These are phyloP conservation scores for Parnassius orleans DNA, from an alignment of 2,888 invertebrate species.

Conservation along the genomic window DNA sequence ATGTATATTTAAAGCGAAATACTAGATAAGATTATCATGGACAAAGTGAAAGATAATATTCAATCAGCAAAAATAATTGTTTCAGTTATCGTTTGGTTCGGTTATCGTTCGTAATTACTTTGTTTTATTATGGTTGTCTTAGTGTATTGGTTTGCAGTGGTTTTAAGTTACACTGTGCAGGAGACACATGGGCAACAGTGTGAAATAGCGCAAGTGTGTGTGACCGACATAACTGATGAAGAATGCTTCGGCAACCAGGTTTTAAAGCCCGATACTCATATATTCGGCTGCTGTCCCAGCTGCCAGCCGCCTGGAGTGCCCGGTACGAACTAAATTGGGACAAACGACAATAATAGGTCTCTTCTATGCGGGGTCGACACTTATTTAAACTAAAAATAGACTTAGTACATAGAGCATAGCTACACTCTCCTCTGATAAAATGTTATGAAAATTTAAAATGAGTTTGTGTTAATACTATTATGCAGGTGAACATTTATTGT, in stretches of 20 bases:
- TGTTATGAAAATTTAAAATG: no score
- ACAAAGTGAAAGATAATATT: conserved; percentile 18
- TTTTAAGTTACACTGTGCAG: conserved; percentile 31
- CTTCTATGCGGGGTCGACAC: conserved; percentile 24
- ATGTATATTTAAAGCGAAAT: conserved; percentile 10
- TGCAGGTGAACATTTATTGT: no score
- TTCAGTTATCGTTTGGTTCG: not conserved
- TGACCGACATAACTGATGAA: conserved; percentile 53
- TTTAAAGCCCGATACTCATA: conserved; percentile 45
- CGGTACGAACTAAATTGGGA: conserved; percentile 25
- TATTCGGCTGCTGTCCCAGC: conserved; percentile 70
- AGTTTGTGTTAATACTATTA: no score
- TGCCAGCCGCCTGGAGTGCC: conserved; percentile 47
- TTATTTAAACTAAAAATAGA: conserved; percentile 22
- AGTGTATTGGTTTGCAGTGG: conserved; percentile 24
- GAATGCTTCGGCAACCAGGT: conserved; percentile 49
- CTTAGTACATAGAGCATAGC: not conserved
- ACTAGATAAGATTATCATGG: conserved; percentile 22
- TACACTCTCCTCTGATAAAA: no score
- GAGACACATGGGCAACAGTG: conserved; percentile 46
- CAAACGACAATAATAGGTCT: conserved; percentile 23
- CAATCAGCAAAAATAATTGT: conserved; percentile 13
- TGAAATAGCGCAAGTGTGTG: conserved; percentile 55
- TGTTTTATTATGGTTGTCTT: conserved; percentile 19
- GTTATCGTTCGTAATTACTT: conserved; percentile 22